Evolutionary conservation across 2,888 invertebrate species (phyloP).

Genomic region (Balanococcus diminutus): DNA sequence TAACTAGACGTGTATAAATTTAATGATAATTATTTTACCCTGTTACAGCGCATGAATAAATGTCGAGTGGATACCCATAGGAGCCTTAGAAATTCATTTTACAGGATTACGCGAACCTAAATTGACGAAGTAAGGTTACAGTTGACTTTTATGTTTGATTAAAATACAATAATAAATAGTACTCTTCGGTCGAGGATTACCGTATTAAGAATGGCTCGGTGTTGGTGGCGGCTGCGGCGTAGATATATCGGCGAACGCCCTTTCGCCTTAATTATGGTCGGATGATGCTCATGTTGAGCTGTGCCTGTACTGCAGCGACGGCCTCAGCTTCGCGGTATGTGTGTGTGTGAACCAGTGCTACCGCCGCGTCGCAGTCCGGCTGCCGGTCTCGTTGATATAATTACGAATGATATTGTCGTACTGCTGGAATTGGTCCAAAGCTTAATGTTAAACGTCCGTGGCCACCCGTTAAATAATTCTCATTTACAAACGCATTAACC

Average conservation of each 20-base stretch:
- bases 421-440: slow-evolving; percentile 51
- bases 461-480: slow-evolving; percentile 52
- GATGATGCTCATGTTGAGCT: neutral
- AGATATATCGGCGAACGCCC: slow-evolving; percentile 45
- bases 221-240: slow-evolving; percentile 6
- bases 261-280: slow-evolving; percentile 49
- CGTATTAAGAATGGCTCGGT: neutral
- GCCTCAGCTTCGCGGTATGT: too few species aligned
- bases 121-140: neutral
- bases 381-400: slow-evolving; percentile 41
- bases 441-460: slow-evolving; percentile 51
- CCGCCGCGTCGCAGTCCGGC: too few species aligned
- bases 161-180: slow-evolving; percentile 50
- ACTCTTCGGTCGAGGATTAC: neutral
- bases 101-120: too few species aligned
- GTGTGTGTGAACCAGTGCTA: neutral
- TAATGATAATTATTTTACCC: too few species aligned
- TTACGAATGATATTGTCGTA: slow-evolving; percentile 49
- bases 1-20: neutral
- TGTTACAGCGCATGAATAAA: neutral
- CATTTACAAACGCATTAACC: slow-evolving; percentile 53
- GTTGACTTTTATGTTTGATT: slow-evolving; percentile 50
- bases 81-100: neutral
- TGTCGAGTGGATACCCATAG: neutral
- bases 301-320: neutral